These are phyloP conservation scores for Gadopsis marmoratus DNA, from an alignment of 2,797 vertebrate genomes.

Conservation along the genomic window DNA sequence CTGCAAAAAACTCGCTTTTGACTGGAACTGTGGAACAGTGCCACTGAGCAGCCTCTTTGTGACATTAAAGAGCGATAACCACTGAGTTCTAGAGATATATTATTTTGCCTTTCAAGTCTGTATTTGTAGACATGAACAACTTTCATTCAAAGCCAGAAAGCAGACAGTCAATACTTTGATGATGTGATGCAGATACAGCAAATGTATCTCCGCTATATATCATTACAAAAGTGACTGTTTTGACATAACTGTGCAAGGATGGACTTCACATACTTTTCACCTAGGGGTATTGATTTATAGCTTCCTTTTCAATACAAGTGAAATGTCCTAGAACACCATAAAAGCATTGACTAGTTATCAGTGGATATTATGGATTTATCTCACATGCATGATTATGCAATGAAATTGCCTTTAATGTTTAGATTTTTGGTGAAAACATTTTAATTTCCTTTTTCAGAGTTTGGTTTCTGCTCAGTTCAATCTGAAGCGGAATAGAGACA, in stretches of 20 bases:
- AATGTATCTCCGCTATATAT: not conserved
- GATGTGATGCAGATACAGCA: not conserved
- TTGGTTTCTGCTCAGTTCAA: slow-evolving; percentile 18
- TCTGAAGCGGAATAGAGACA: slow-evolving; percentile 10
- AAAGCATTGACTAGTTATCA: not conserved
- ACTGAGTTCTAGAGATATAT: slow-evolving; percentile 19
- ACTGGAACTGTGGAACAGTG: not conserved
- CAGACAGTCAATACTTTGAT: slow-evolving; percentile 34
- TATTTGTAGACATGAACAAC: slow-evolving; percentile 25
- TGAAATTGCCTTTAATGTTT: not conserved
- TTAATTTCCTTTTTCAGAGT: slow-evolving; percentile 16
- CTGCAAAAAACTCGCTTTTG: slow-evolving; percentile 8
- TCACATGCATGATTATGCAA: no score
- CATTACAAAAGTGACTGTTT: slow-evolving; percentile 23
- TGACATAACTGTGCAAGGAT: slow-evolving; percentile 1
- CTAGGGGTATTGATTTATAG: not conserved
- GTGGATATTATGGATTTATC: not conserved
- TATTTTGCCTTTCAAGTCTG: slow-evolving; percentile 24
- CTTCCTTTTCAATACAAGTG: not conserved
- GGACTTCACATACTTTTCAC: not conserved
- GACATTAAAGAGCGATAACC: slow-evolving; percentile 11
- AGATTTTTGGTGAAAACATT: slow-evolving; percentile 6
- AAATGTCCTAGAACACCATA: not conserved
- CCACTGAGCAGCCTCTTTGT: not conserved
- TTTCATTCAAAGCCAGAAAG: slow-evolving; percentile 34